These are phyloP conservation scores for Formica exsecta DNA, from an alignment of 1,140 invertebrate species.

Conservation along the genomic window DNA sequence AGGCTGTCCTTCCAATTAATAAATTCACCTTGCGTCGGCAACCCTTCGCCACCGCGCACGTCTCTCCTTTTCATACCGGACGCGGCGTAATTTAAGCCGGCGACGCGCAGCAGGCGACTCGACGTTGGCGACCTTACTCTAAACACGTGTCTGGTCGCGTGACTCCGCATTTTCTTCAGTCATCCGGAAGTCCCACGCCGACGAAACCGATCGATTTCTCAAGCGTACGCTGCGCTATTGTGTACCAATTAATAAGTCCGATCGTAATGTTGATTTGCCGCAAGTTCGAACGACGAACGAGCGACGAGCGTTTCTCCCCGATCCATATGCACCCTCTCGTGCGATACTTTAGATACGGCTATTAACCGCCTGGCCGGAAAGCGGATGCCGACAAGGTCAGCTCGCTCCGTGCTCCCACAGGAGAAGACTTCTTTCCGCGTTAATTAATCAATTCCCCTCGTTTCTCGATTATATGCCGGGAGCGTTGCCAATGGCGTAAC, in stretches of 20 bases:
- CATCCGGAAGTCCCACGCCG: slow-evolving; percentile 64
- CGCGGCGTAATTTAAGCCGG: slow-evolving; percentile 40
- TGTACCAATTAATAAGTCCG: slow-evolving; percentile 63
- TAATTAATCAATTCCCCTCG: slow-evolving; percentile 69
- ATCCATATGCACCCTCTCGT: slow-evolving; percentile 36
- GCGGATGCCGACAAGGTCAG: slow-evolving; percentile 67
- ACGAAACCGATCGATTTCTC: slow-evolving; percentile 64
- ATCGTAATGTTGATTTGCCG: slow-evolving; percentile 22
- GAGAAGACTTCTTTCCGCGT: slow-evolving; percentile 67
- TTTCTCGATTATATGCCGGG: slow-evolving; percentile 57
- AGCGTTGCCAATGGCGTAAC: slow-evolving; percentile 61
- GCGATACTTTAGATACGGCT: slow-evolving; percentile 47
- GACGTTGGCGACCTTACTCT: slow-evolving; percentile 52
- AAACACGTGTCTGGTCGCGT: slow-evolving; percentile 58
- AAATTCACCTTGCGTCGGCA: slow-evolving; percentile 53
- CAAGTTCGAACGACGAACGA: not conserved
- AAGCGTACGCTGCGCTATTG: slow-evolving; percentile 40
- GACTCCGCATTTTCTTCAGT: slow-evolving; percentile 36
- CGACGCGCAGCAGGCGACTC: slow-evolving; percentile 31
- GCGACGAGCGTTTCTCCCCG: not conserved
- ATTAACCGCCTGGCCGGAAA: slow-evolving; percentile 40
- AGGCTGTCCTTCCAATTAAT: slow-evolving; percentile 67
- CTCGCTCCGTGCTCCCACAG: not conserved
- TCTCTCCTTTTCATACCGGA: not conserved
- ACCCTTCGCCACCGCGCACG: not conserved